These are phyloP conservation scores for Keiferia lycopersicella DNA, from an alignment of 2,888 invertebrate genomes.

Conservation along the genomic window DNA sequence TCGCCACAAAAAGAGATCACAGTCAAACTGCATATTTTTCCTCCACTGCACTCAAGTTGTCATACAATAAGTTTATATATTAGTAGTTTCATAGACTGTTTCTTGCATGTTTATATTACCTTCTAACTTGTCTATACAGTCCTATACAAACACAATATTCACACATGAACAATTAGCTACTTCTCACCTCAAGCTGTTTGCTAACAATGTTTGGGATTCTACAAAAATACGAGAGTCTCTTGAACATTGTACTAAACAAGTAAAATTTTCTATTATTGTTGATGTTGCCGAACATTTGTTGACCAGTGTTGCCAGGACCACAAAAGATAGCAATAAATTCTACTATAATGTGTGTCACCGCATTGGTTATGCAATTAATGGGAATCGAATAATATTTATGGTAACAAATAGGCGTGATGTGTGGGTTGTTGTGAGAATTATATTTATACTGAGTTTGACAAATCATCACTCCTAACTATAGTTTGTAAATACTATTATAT, in stretches of 20 bases:
- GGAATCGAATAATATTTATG: slow-evolving; percentile 39
- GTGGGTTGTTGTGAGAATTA: slow-evolving; percentile 11
- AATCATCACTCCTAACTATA: not conserved
- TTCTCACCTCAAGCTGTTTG: slow-evolving; percentile 19
- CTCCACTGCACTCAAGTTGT: too few relatives aligned
- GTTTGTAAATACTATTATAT: not conserved
- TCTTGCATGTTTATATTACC: not conserved
- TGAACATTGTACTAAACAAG: slow-evolving; percentile 48
- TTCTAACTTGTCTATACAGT: not conserved
- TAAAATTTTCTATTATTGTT: slow-evolving; percentile 59
- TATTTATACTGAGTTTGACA: not conserved
- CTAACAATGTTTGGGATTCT: slow-evolving; percentile 43
- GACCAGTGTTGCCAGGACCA: slow-evolving; percentile 54
- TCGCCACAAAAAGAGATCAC: too few relatives aligned
- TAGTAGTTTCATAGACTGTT: too few relatives aligned
- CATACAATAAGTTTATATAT: too few relatives aligned
- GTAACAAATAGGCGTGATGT: slow-evolving; percentile 49
- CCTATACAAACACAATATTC: slow-evolving; percentile 6
- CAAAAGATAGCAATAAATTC: slow-evolving; percentile 75
- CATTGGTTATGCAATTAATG: slow-evolving; percentile 76
- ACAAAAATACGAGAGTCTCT: not conserved
- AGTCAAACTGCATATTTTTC: too few relatives aligned
- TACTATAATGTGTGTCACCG: slow-evolving; percentile 64
- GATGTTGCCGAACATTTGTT: slow-evolving; percentile 37
- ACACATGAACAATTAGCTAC: slow-evolving; percentile 6